phyloP scores from a whole-genome alignment of 2,113 vertebrate species.

The Podarcis muralis region DNA sequence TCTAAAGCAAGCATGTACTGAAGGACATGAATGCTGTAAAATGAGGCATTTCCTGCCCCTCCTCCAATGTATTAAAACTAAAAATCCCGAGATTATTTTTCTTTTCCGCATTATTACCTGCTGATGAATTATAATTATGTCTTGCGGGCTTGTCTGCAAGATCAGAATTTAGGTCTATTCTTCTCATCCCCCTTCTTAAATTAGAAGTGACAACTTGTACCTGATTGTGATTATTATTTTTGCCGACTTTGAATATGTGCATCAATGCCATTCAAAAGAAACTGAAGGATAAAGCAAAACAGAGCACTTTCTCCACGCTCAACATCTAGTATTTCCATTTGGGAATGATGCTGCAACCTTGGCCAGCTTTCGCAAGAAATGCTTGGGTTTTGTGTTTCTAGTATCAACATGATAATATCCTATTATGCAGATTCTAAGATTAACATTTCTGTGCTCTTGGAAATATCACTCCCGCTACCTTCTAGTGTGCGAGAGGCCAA shows the following conservation, averaged over 20 bases:
- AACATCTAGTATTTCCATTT: neutral
- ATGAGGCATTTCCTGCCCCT: neutral
- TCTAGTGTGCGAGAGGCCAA: neutral
- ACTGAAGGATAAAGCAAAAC: neutral
- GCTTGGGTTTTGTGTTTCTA: neutral
- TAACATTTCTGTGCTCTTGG: constrained; percentile 1
- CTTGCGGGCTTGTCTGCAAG: neutral
- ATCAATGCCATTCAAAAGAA: neutral
- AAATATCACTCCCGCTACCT: constrained; percentile 4
- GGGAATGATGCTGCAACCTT: neutral
- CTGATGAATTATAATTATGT: neutral
- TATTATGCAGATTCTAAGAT: constrained; percentile 7
- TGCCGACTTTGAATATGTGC: neutral
- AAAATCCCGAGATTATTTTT: neutral
- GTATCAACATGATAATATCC: neutral
- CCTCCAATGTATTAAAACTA: neutral
- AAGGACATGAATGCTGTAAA: neutral
- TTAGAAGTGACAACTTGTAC: neutral
- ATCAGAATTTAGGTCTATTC: neutral
- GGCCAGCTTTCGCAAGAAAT: constrained; percentile 4
- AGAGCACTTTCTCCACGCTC: neutral
- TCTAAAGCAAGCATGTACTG: neutral
- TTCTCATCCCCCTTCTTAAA: too few relatives aligned
- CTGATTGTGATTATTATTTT: neutral
- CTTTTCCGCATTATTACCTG: neutral